Base-by-base conservation (phyloP, 2,113 vertebrate species). In the Scortum barcoo region DNA sequence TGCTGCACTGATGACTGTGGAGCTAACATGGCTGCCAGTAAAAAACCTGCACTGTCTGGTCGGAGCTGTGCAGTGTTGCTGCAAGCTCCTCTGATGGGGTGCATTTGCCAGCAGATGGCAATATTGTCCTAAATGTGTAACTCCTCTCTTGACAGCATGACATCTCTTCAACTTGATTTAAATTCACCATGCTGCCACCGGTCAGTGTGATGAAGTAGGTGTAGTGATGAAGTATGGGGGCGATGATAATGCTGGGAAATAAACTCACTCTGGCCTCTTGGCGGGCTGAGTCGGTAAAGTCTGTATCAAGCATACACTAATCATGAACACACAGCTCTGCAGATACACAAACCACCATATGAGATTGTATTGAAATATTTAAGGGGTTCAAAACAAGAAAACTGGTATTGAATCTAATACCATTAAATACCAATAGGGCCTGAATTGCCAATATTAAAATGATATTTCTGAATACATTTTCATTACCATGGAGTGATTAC, bases 11-110 rank as follows among this genome's bases (percentile, higher is more conserved):
- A 42, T 72, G 36, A 51, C 53, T 51, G 56, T 68, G 38, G 42
- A 46, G 48, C 40, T 80, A 91, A 90, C 86, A 91, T 91, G 92
- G 83, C 91, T 89, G 88, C 86, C 83, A 50, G 51, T 68, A 36
- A 85, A 85, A 80, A 87, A 81, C 48, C 81, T 77, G 63, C 68
- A 61, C 53, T 46, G 78, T 40, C 53, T 69, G 46, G 56, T 72
- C 69, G 63, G 65, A 63, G 22, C 76, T 38, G 19, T 42, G 12
- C 65, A 44, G 50, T 20, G 14, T 5, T 54, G 58, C 66, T 86
- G 14, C 76, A 78, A 19, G 13, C 60, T 75, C 42, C 1, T 36
- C 22, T 69, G 36, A 83, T 76, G 22, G 40, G 12, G 2, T 19
- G 2, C 4, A 10, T 85, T 62, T 28, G 54, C 92, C 93, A 88